Base-by-base conservation (phyloP, 2,113 vertebrate species). In the Lampris megalopsis region DNA sequence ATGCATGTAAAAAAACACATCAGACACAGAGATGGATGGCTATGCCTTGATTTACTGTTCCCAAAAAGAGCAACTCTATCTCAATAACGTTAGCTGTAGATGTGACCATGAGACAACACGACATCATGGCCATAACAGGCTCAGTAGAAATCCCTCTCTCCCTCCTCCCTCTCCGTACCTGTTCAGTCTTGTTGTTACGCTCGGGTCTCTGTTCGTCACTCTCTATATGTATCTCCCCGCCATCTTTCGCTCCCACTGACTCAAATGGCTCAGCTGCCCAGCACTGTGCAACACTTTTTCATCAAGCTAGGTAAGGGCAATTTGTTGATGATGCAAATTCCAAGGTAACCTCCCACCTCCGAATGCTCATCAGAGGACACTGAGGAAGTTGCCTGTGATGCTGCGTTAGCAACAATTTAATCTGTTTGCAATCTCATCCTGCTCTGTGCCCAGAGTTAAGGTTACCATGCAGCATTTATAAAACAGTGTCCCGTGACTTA, bases 261-360 rank as follows among this genome's bases (percentile, higher is more conserved):
- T 84, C 37, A 62, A 68, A 71, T 41, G 48, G 8, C 53, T 77
- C 63, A 64, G 70, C 36, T 35, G 11, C 3, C 0, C 63, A 72
- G 76, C 57, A 54, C 45, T 63, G 40, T 9, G 52, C 37, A 24
- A 66, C 63, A 66, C 61, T 81, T 79, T 77, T 71, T 75, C 71
- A 82, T 75, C 11, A 2, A 45, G 42, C 79, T 77, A 63, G 78
- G 8, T 73, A 48, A 60, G 57, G 49, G 52, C 42, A 73, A 79
- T 81, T 71, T 84, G 84, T 79, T 66, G 54, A 79, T 68, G 71
- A 85, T 64, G 84, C 72, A 81, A 63, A 59, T 65, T 73, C 77
- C 77, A 86, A 79, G 80, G 84, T 87, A 62, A 60, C 43, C 47
- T 63, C 13, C 75, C 58, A 47, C 11, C 9, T 63, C n/a, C 0